phyloP scores from a whole-genome alignment of 2,797 vertebrate species.

The Micrastur ruficollis region DNA sequence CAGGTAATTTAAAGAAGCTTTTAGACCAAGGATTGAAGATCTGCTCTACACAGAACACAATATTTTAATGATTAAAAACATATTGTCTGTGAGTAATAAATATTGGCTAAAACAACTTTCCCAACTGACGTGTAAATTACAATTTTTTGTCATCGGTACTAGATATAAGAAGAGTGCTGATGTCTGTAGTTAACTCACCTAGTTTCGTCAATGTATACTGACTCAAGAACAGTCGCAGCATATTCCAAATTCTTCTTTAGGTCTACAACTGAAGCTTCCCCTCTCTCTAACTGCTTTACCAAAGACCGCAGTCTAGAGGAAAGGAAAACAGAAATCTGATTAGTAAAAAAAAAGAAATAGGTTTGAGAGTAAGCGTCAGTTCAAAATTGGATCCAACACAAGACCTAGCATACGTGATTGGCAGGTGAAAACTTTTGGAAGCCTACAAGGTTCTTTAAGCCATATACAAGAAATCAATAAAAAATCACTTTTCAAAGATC shows the following conservation, averaged over 20 bases:
- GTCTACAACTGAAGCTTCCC: slow-evolving; percentile 91
- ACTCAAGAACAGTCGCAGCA: slow-evolving; percentile 93
- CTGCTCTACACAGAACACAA: neutral
- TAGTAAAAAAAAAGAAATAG: neutral
- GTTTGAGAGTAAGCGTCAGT: neutral
- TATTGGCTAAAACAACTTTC: neutral
- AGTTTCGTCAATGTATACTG: slow-evolving; percentile 96
- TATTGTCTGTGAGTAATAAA: neutral
- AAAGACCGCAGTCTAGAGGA: slow-evolving; percentile 87
- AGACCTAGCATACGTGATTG: neutral
- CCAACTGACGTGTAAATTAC: neutral
- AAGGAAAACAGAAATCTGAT: slow-evolving; percentile 4
- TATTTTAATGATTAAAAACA: neutral
- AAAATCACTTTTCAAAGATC: neutral
- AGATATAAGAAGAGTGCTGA: neutral
- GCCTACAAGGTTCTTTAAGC: neutral
- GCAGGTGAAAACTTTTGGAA: neutral
- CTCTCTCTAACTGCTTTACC: slow-evolving; percentile 95
- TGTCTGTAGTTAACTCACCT: slow-evolving; percentile 76
- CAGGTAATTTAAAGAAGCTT: neutral
- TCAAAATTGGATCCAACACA: neutral
- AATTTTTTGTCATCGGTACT: neutral
- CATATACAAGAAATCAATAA: neutral
- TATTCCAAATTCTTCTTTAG: slow-evolving; percentile 98
- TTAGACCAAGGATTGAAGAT: neutral